Evolutionary conservation across 2,888 invertebrate genomes (phyloP).

Genomic region (Empis stercorea): DNA sequence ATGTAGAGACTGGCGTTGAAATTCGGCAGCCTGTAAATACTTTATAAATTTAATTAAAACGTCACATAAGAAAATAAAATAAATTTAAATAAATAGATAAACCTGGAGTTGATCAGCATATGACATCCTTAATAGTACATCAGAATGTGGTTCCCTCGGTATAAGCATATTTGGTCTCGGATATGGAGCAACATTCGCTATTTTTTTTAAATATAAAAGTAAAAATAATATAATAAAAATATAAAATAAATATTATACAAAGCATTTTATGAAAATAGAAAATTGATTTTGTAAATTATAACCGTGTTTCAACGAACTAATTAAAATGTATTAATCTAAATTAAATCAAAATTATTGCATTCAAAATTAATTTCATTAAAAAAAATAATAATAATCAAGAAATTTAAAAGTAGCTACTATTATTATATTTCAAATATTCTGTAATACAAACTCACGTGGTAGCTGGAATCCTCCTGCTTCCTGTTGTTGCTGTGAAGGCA

Average conservation of each 20-base stretch:
- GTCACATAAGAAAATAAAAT: slow-evolving; percentile 19
- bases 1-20: slow-evolving; percentile 36
- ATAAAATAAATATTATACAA: slow-evolving; percentile 1
- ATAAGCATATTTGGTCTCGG: slow-evolving; percentile 39
- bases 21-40: slow-evolving; percentile 39
- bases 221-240: slow-evolving; percentile 3
- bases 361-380: not conserved
- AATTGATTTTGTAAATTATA: not conserved
- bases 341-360: too few relatives aligned
- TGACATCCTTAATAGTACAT: slow-evolving; percentile 37
- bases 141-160: slow-evolving; percentile 37
- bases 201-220: too few relatives aligned
- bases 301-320: too few relatives aligned
- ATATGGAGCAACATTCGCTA: slow-evolving; percentile 38
- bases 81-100: slow-evolving; percentile 25
- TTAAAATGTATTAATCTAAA: too few relatives aligned
- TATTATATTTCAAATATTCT: slow-evolving; percentile 1
- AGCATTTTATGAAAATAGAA: not conserved
- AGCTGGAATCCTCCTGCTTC: slow-evolving; percentile 50
- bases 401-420: too few relatives aligned
- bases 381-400: slow-evolving; percentile 1
- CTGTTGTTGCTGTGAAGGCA: slow-evolving; percentile 68
- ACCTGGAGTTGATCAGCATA: slow-evolving; percentile 39
- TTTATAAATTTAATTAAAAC: slow-evolving; percentile 35
- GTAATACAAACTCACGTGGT: slow-evolving; percentile 43